Evolutionary conservation across 1,140 invertebrate species (phyloP).

Genomic region (Asobara japonica): DNA sequence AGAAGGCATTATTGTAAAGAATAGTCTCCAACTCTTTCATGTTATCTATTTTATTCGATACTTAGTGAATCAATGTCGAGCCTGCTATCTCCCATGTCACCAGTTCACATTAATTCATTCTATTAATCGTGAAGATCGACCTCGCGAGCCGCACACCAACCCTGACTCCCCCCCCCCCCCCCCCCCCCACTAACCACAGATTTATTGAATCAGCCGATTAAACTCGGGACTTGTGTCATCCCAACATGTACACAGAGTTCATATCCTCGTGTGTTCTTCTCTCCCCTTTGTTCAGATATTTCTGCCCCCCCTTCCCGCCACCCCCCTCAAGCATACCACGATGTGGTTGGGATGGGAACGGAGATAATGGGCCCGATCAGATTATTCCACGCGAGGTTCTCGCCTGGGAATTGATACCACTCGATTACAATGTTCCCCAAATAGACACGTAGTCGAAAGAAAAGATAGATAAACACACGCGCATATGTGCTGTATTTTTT

Average conservation of each 20-base stretch:
- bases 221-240: constrained; percentile 41
- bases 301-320: background rate
- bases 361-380: constrained; percentile 23
- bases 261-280: constrained; percentile 11
- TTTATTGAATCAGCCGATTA: constrained; percentile 67
- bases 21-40: background rate
- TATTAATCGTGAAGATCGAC: constrained; percentile 62
- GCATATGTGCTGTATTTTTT: background rate
- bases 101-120: constrained; percentile 64
- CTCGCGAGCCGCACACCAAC: constrained; percentile 48
- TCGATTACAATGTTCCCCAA: constrained; percentile 21
- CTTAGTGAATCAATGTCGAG: constrained; percentile 44
- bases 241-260: constrained; percentile 10
- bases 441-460: background rate
- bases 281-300: constrained; percentile 12
- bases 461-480: background rate
- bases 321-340: no score
- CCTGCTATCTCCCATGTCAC: constrained; percentile 55
- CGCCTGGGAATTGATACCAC: constrained; percentile 29
- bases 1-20: no score
- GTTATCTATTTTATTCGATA: background rate
- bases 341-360: constrained; percentile 5
- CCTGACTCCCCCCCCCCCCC: constrained; percentile 52
- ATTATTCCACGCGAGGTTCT: constrained; percentile 31
- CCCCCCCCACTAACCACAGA: constrained; percentile 52